phyloP scores from a whole-genome alignment of 1,140 invertebrate species.

The Ceratoteleas bidentatus region DNA sequence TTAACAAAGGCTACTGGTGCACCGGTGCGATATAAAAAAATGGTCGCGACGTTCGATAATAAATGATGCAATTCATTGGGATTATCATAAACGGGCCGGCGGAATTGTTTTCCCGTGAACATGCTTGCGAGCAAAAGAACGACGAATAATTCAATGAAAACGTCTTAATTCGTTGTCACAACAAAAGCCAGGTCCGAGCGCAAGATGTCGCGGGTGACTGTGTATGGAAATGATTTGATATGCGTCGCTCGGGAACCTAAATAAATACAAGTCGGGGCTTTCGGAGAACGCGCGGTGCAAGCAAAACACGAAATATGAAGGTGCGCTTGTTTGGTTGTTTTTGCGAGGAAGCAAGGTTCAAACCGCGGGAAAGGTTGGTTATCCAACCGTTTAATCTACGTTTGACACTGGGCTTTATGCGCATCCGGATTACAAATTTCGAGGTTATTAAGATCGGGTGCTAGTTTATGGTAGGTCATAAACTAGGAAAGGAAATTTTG shows the following conservation, averaged over 20 bases:
- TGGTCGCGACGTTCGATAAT: slow-evolving; percentile 13
- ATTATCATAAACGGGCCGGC: slow-evolving; percentile 36
- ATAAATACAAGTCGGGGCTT: slow-evolving; percentile 56
- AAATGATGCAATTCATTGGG: slow-evolving; percentile 41
- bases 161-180: slow-evolving; percentile 52
- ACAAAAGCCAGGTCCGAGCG: slow-evolving; percentile 34
- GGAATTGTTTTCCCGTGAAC: slow-evolving; percentile 39
- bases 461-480: too few species aligned
- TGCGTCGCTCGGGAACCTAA: slow-evolving; percentile 58
- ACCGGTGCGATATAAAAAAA: slow-evolving; percentile 8
- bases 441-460: not conserved
- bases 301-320: slow-evolving; percentile 53
- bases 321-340: slow-evolving; percentile 8
- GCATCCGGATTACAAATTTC: not conserved
- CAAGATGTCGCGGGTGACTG: slow-evolving; percentile 41
- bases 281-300: slow-evolving; percentile 45
- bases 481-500: too few species aligned
- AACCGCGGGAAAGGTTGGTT: slow-evolving; percentile 9
- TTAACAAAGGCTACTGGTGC: slow-evolving; percentile 26
- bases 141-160: slow-evolving; percentile 59
- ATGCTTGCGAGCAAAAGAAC: slow-evolving; percentile 25
- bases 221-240: slow-evolving; percentile 62
- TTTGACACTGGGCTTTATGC: not conserved
- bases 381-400: not conserved
- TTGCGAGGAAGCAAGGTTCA: not conserved